Percentiles rank a stretch among this genome's conserved stretches.
These are phyloP conservation scores for Phataginus tricuspis DNA, from an alignment of 2,797 vertebrate genomes.

Conservation along the genomic window DNA sequence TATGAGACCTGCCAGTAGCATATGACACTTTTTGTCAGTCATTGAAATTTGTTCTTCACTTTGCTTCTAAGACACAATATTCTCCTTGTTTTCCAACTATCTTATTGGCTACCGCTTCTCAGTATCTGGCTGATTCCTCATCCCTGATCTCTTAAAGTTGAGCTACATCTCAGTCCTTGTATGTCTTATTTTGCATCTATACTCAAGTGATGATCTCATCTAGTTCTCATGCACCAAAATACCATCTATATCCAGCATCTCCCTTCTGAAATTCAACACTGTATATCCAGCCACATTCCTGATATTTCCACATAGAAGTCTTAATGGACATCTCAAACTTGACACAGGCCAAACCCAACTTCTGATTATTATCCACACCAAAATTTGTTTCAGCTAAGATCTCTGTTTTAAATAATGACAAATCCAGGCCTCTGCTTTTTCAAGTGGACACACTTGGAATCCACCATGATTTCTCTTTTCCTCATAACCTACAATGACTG, in stretches of 20 bases:
- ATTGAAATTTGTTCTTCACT: conserved; percentile 13
- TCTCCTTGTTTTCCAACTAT: not conserved
- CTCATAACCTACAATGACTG: not conserved
- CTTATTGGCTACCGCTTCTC: not conserved
- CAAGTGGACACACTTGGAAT: not conserved
- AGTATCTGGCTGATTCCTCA: not conserved
- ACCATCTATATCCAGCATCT: not conserved
- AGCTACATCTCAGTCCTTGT: not conserved
- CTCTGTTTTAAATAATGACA: not conserved
- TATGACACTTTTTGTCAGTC: not conserved
- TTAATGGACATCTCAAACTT: not conserved
- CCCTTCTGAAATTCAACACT: not conserved
- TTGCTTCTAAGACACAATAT: not conserved
- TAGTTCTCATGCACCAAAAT: conserved; percentile 22
- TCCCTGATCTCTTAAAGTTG: not conserved
- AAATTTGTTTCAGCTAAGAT: not conserved
- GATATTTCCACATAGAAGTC: not conserved
- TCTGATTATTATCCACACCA: not conserved
- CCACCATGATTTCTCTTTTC: not conserved
- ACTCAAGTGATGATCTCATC: not conserved
- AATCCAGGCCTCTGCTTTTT: not conserved
- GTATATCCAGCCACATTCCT: not conserved
- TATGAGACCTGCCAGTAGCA: not conserved
- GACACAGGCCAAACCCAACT: not conserved
- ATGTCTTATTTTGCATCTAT: not conserved